Evolutionary conservation across 2,888 invertebrate species (phyloP), one percentile per base, ranked within the genome.

Genomic region (Elaeidobius kamerunicus): DNA sequence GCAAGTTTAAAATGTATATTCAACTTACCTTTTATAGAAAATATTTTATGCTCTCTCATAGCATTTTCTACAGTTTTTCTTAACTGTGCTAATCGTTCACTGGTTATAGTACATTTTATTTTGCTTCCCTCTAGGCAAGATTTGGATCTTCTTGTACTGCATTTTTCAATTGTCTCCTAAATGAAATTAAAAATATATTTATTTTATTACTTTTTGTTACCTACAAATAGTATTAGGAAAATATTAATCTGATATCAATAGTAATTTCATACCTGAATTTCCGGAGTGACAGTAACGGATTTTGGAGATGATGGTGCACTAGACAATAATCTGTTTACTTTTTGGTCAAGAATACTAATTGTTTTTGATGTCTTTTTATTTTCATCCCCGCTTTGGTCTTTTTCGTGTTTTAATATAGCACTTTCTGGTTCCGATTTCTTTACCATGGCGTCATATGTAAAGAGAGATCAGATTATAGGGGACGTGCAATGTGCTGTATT

Each of bases 61-160:
- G 85, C 85, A 43, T 73, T 77, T 17, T 85, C 85, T 1, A 85
- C 84, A 56, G 78, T 74, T 60, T 81, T 82, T 55, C 80, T 79
- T 50, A 86, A 67, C 55, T 83, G 81, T 66, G 78, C 78, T 75
- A 86, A 78, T 65, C 83, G 75, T 7, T 86, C 85, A 35, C 76
- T 78, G 55, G 80, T 80, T 36, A 85, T 83, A 75, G 82, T 81
- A 57, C 73, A 74, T 58, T 66, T 67, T 52, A 67, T 66, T 55
- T 69, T 70, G n/a, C 32, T 28, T 2, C 28, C 47, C 38, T 67
- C 68, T 3, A 64, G 55, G 47, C 57, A 65, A 34, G 67, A 66
- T 53, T 60, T 67, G 4, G 67, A 66, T 38, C 65, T 59, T 50
- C 62, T 64, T 3, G 63, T 55, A n/a, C n/a, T n/a, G 32, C 56